A percentile compares a stretch with the other conserved stretches of the same genome.
Evolutionary conservation across 2,113 vertebrate species (phyloP).

Genomic region (Dolichallabes microphthalmus): DNA sequence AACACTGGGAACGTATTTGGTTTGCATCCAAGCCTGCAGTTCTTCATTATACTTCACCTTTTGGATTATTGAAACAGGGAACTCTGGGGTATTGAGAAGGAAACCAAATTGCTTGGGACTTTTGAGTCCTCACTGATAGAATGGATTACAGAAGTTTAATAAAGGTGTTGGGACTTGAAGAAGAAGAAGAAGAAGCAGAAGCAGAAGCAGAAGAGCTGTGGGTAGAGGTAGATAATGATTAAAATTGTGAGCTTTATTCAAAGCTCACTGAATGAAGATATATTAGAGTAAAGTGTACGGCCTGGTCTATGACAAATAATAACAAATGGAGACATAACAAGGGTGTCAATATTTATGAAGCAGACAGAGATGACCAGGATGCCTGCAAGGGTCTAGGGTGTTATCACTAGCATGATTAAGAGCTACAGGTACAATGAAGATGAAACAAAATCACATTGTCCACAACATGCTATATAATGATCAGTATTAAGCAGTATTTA

Average conservation of each 20-base stretch:
- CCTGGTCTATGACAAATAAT: background rate
- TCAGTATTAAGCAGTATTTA: background rate
- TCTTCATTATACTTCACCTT: constrained; percentile 56
- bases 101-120: constrained; percentile 53
- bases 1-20: constrained; percentile 50
- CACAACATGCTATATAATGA: background rate
- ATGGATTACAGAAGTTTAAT: constrained; percentile 55
- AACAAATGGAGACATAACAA: constrained; percentile 37
- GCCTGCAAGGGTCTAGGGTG: constrained; percentile 15
- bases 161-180: constrained; percentile 39
- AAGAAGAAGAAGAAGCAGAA: background rate
- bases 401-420: constrained; percentile 33
- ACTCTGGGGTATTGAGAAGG: constrained; percentile 52
- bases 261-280: constrained; percentile 16
- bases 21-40: constrained; percentile 49
- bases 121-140: constrained; percentile 27
- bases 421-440: background rate
- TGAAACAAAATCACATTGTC: background rate
- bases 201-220: background rate
- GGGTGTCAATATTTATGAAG: constrained; percentile 35
- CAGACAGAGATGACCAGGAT: constrained; percentile 22
- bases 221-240: constrained; percentile 16
- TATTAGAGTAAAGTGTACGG: background rate
- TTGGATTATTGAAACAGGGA: constrained; percentile 57
- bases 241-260: constrained; percentile 12